Evolutionary conservation across 2,797 vertebrate genomes (phyloP).

Genomic region (Mus spretus): DNA sequence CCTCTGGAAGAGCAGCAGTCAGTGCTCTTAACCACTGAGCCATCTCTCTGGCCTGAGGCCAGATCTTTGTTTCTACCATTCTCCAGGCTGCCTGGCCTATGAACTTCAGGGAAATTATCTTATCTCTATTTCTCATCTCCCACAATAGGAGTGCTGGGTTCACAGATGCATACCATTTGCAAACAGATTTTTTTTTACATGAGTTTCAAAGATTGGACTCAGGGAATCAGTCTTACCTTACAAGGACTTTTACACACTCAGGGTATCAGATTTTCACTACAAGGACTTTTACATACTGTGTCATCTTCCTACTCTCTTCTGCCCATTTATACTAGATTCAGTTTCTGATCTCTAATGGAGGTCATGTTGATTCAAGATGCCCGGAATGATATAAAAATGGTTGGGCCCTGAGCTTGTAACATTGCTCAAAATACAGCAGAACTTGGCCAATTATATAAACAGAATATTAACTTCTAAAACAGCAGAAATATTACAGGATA

Average conservation of each 20-base stretch:
- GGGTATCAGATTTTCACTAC: neutral
- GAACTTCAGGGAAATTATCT: neutral
- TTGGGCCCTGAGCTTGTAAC: neutral
- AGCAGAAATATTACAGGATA: neutral
- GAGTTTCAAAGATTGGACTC: neutral
- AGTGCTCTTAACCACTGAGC: neutral
- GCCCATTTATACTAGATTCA: neutral
- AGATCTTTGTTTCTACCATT: neutral
- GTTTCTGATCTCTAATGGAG: neutral
- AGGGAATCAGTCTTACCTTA: neutral
- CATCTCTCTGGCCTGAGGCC: neutral
- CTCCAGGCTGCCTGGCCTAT: neutral
- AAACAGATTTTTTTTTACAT: neutral
- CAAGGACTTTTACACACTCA: neutral
- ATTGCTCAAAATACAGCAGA: slow-evolving; percentile 7
- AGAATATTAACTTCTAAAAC: neutral
- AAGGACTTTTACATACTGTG: neutral
- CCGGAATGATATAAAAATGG: neutral
- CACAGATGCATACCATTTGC: neutral
- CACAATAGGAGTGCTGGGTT: neutral
- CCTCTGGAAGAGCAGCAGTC: neutral
- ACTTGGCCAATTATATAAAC: slow-evolving; percentile 23
- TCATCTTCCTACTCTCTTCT: neutral
- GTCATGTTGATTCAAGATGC: neutral
- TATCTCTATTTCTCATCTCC: neutral